Evolutionary conservation across 2,797 vertebrate genomes (phyloP).

Genomic region (Sylvilagus floridanus): DNA sequence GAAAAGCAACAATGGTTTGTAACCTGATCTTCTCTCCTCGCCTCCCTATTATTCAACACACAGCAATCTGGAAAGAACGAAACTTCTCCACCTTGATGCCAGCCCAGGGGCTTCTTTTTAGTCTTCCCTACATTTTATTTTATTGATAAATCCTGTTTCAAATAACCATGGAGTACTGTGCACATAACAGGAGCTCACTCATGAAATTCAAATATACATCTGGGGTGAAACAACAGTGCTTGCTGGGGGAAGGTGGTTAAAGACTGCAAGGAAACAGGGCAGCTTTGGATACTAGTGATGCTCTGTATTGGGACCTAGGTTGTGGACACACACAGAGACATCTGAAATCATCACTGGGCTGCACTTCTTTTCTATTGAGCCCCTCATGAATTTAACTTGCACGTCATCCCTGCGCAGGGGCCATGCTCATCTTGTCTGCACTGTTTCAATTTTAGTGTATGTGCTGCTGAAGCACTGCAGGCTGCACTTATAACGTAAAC

Average conservation of each 20-base stretch:
- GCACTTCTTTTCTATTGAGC: background rate
- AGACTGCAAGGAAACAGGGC: background rate
- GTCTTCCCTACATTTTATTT: background rate
- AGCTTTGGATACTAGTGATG: background rate
- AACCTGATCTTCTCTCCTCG: background rate
- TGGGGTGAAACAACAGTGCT: background rate
- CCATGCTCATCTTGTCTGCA: too few relatives aligned
- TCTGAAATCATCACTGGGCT: background rate
- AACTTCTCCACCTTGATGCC: background rate
- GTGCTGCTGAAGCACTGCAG: too few relatives aligned
- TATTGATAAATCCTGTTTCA: background rate
- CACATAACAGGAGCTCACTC: conserved; percentile 2
- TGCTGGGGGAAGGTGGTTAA: background rate
- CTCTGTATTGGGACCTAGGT: background rate
- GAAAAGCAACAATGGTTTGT: background rate
- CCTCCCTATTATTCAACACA: background rate
- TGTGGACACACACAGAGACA: background rate
- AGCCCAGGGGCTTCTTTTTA: background rate
- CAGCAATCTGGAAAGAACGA: background rate
- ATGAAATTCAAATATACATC: conserved; percentile 6
- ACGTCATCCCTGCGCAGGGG: too few relatives aligned
- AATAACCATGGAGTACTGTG: background rate
- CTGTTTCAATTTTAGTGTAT: too few relatives aligned
- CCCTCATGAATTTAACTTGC: too few relatives aligned
- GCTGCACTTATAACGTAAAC: background rate